phyloP scores from a whole-genome alignment of 1,140 invertebrate species.

The Temnothorax longispinosus region DNA sequence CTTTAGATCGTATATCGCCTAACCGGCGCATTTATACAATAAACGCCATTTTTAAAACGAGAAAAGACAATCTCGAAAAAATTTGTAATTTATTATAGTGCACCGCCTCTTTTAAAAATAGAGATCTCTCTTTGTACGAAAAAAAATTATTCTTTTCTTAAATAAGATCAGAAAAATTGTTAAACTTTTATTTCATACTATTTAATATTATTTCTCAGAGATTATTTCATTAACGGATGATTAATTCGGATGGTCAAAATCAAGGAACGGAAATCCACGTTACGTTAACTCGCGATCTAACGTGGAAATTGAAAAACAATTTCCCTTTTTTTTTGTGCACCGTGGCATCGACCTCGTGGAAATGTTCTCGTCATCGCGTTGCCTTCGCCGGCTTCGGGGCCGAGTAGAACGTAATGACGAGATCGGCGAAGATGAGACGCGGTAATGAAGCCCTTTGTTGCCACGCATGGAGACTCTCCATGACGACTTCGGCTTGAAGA shows the following conservation, averaged over 20 bases:
- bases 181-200: background rate
- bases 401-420: constrained; percentile 45
- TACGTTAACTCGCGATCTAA: background rate
- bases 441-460: constrained; percentile 48
- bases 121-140: background rate
- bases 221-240: background rate
- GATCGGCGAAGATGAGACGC: constrained; percentile 35
- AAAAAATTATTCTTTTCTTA: background rate
- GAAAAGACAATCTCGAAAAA: background rate
- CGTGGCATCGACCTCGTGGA: background rate
- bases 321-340: constrained; percentile 6
- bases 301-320: constrained; percentile 27
- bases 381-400: background rate
- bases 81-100: background rate
- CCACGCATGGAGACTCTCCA: background rate
- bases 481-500: background rate
- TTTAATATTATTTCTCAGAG: background rate
- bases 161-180: background rate
- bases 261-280: background rate
- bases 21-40: background rate
- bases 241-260: background rate
- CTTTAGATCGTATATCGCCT: background rate
- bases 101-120: background rate
- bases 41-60: background rate
- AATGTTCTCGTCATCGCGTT: constrained; percentile 25